These are phyloP conservation scores for Ophioninae sp. DNA, from an alignment of 2,888 invertebrate species.

Conservation along the genomic window DNA sequence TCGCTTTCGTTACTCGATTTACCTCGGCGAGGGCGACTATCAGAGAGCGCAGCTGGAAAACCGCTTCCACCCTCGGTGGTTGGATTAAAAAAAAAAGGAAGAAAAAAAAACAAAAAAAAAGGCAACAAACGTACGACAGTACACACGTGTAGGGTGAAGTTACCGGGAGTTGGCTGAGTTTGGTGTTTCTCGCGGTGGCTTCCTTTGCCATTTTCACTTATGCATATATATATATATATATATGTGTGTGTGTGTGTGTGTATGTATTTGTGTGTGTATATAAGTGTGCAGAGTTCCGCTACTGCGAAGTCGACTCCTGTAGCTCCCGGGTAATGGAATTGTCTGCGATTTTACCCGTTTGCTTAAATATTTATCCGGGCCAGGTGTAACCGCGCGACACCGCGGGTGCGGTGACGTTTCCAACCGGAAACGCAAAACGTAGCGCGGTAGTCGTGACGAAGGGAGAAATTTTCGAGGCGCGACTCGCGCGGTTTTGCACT, in stretches of 20 bases:
- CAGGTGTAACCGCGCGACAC: conserved; percentile 47
- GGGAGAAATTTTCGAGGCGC: too few species aligned
- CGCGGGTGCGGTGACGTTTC: conserved; percentile 49
- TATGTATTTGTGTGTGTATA: conserved; percentile 5
- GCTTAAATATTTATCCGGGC: conserved; percentile 58
- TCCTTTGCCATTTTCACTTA: conserved; percentile 38
- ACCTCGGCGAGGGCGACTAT: conserved; percentile 32
- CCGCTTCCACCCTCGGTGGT: conserved; percentile 32
- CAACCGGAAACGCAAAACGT: conserved; percentile 43
- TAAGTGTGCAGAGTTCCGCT: not conserved
- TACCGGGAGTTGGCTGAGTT: not conserved
- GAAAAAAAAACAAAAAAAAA: too few species aligned
- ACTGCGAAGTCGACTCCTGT: conserved; percentile 28
- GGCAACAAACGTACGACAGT: not conserved
- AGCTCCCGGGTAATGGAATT: conserved; percentile 59
- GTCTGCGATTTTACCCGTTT: conserved; percentile 56
- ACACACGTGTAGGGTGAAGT: not conserved
- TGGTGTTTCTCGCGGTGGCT: conserved; percentile 15
- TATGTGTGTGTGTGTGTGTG: not conserved
- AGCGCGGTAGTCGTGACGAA: not conserved
- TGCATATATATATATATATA: conserved; percentile 7
- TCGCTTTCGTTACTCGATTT: conserved; percentile 56
- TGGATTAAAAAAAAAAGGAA: conserved; percentile 18
- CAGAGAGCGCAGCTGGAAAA: conserved; percentile 31
- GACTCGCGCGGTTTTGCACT: too few species aligned